Evolutionary conservation across 2,113 vertebrate genomes (phyloP).

Genomic region (Siniperca chuatsi): DNA sequence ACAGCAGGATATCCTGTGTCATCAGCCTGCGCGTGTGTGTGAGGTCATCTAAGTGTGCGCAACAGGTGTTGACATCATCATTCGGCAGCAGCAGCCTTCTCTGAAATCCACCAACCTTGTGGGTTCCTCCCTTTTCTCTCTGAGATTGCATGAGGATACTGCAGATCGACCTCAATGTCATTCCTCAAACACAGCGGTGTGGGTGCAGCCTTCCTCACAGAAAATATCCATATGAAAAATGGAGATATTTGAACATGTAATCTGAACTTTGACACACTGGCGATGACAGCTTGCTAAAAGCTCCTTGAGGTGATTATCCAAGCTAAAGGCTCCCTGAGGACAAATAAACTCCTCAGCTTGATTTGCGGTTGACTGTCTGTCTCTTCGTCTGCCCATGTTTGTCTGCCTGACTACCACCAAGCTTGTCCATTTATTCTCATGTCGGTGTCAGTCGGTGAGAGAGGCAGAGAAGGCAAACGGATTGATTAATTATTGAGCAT

Average conservation of each 20-base stretch:
- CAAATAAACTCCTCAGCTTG: slow-evolving; percentile 27
- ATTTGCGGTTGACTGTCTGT: slow-evolving; percentile 21
- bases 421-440: slow-evolving; percentile 23
- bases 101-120: background rate
- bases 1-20: slow-evolving; percentile 72
- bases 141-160: background rate
- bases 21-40: slow-evolving; percentile 33
- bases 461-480: slow-evolving; percentile 15
- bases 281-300: slow-evolving; percentile 48
- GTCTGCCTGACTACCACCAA: slow-evolving; percentile 25
- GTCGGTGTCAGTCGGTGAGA: slow-evolving; percentile 22
- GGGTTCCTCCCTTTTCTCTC: background rate
- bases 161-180: background rate
- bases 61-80: slow-evolving; percentile 15
- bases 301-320: slow-evolving; percentile 45
- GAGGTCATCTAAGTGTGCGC: slow-evolving; percentile 2
- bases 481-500: slow-evolving; percentile 73
- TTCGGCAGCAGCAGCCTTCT: background rate
- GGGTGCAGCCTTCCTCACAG: background rate
- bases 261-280: slow-evolving; percentile 16
- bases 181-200: slow-evolving; percentile 10
- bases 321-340: slow-evolving; percentile 50
- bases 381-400: slow-evolving; percentile 23
- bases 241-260: slow-evolving; percentile 7
- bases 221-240: background rate